A percentile compares a stretch with the other conserved stretches of the same genome.
Evolutionary conservation across 2,888 invertebrate genomes (phyloP).

Genomic region (Chymomyza caudatula): DNA sequence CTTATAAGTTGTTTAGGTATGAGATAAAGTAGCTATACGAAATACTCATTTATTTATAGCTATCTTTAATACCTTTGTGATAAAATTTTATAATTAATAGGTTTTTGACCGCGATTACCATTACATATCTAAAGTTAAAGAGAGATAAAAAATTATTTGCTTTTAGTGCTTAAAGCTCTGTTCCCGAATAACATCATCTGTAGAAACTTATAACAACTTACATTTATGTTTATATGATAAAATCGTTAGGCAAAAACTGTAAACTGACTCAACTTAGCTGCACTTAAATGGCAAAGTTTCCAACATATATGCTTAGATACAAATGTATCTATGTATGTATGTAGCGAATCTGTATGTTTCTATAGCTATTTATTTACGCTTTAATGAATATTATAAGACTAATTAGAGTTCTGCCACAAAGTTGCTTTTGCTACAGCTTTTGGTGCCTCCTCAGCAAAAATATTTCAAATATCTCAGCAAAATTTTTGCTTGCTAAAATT

Average conservation of each 20-base stretch:
- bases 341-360: background rate
- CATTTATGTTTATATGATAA: no score
- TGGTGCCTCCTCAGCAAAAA: background rate
- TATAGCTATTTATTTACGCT: background rate
- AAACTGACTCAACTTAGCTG: background rate
- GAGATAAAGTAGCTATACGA: no score
- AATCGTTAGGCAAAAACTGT: background rate
- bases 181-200: no score
- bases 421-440: background rate
- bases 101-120: no score
- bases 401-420: background rate
- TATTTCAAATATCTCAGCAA: background rate
- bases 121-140: no score
- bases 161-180: no score
- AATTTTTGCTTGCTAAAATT: background rate
- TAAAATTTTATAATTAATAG: no score
- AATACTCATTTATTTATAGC: no score
- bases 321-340: background rate
- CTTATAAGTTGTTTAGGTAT: no score
- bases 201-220: no score
- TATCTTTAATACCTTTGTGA: no score
- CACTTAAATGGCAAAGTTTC: background rate
- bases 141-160: no score
- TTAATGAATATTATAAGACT: conserved; percentile 4
- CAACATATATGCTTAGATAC: background rate